Base-by-base conservation (phyloP, 2,797 vertebrate genomes). In the Dallia pectoralis region DNA sequence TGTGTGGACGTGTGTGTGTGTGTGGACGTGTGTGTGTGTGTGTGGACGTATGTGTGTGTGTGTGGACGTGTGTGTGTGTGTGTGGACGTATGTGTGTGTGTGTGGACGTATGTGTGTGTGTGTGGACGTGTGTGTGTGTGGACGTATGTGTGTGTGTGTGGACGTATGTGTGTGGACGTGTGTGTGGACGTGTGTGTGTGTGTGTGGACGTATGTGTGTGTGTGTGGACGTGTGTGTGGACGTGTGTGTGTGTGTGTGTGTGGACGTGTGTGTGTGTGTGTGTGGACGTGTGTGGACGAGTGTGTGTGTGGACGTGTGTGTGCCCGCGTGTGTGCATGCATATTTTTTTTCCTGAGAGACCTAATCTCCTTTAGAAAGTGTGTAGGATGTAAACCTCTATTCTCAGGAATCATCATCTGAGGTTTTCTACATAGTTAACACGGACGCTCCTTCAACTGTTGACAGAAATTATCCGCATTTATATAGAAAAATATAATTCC, bases 351-450 rank as follows among this genome's bases (percentile, higher is more conserved):
- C 82, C 75, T 40, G 66, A 73, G 76, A 85, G 84, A 25, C 74
- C 64, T 86, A 86, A 89, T 90, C 86, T 73, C 79, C 77, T 86
- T 89, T 80, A 85, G 77, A 87, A 78, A 79, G 81, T 30, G 72
- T 89, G 89, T 91, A 90, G 88, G 82, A 74, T 89, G 89, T 90
- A 90, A 89, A 80, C 87, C 71, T 67, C 71, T 68, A 84, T 76
- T 88, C 86, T 82, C 64, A 75, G 82, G 81, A 77, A 78, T 80
- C 71, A 67, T 75, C 88, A 89, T 83, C 79, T 70, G 82, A 74
- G 75, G 84, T 85, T 88, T 89, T 85, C 77, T 74, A 67, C 73
- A 9, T 73, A 75, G 76, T 77, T 70, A 81, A 84, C 80, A 79
- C 51, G 75, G 69, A 63, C 73, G 67, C 77, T 61, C 25, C 3